Conservation (phyloP, 1,140 invertebrate genomes). For the Drosophila chauvacae region DNA sequence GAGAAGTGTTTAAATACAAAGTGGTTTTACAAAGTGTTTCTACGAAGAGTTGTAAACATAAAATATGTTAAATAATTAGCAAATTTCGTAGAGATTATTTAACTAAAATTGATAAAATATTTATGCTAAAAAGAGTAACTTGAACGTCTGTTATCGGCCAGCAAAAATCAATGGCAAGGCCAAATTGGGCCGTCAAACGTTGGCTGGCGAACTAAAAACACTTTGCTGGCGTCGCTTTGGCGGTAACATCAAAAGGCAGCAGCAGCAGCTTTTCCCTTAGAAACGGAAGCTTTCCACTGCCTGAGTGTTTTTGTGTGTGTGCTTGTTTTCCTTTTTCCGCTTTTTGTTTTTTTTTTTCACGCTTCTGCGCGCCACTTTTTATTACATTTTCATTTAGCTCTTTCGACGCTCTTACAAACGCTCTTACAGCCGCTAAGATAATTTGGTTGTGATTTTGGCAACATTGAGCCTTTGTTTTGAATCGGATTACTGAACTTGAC, state of each 20-base stretch:
- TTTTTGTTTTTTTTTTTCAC: conserved; percentile 54
- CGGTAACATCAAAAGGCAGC: conserved; percentile 51
- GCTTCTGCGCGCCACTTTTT: conserved; percentile 71
- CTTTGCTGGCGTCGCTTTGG: conserved; percentile 57
- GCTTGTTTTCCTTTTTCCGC: conserved; percentile 26
- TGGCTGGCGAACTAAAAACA: conserved; percentile 20
- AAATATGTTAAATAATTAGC: not conserved
- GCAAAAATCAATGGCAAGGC: conserved; percentile 49
- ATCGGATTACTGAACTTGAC: conserved; percentile 67
- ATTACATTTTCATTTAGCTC: conserved; percentile 26
- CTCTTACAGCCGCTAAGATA: conserved; percentile 44
- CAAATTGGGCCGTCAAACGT: conserved; percentile 22
- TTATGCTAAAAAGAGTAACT: not conserved
- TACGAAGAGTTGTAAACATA: conserved; percentile 2
- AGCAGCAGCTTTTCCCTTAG: conserved; percentile 42
- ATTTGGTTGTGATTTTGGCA: conserved; percentile 42
- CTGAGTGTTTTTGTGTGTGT: conserved; percentile 9
- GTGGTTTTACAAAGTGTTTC: conserved; percentile 1
- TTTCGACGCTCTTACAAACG: conserved; percentile 39
- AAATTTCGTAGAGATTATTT: not conserved
- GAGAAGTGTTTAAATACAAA: not conserved
- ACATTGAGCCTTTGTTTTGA: conserved; percentile 34
- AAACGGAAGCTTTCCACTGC: conserved; percentile 65
- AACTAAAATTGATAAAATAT: not conserved
- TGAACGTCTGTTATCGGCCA: conserved; percentile 30